phyloP scores from a whole-genome alignment of 2,797 vertebrate genomes.

The Squalus acanthias region DNA sequence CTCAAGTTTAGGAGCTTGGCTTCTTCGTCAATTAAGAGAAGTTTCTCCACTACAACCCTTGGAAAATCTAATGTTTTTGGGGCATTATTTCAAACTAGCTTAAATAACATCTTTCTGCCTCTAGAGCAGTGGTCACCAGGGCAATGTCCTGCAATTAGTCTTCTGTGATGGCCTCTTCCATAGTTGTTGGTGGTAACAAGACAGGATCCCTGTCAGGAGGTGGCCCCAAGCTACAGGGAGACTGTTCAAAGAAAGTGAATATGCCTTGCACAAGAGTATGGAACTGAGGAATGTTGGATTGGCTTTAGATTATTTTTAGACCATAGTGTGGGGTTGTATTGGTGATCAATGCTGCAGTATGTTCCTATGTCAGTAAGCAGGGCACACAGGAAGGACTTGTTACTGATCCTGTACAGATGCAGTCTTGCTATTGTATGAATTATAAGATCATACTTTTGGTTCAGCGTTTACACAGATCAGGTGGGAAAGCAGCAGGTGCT shows the following conservation, averaged over 20 bases:
- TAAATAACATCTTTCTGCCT: background rate
- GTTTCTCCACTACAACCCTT: background rate
- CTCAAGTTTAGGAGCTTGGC: background rate
- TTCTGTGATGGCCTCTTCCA: background rate
- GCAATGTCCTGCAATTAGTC: background rate
- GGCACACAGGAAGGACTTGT: background rate
- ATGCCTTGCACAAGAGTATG: background rate
- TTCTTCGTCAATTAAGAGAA: background rate
- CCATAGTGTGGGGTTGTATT: background rate
- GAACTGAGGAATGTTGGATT: background rate
- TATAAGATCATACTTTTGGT: background rate
- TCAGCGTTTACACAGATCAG: background rate
- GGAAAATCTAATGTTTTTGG: background rate
- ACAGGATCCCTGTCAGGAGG: background rate
- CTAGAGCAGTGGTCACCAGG: background rate
- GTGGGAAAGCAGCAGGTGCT: background rate
- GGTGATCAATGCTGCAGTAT: background rate
- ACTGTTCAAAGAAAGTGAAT: background rate
- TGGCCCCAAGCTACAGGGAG: background rate
- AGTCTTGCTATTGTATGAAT: background rate
- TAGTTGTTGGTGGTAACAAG: background rate
- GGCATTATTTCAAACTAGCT: background rate
- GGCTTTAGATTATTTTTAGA: background rate
- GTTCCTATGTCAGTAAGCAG: background rate
- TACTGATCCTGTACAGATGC: background rate